Evolutionary conservation across 2,888 invertebrate species (phyloP), one percentile per base, ranked within the genome.

Genomic region (Serrognathus titanus): DNA sequence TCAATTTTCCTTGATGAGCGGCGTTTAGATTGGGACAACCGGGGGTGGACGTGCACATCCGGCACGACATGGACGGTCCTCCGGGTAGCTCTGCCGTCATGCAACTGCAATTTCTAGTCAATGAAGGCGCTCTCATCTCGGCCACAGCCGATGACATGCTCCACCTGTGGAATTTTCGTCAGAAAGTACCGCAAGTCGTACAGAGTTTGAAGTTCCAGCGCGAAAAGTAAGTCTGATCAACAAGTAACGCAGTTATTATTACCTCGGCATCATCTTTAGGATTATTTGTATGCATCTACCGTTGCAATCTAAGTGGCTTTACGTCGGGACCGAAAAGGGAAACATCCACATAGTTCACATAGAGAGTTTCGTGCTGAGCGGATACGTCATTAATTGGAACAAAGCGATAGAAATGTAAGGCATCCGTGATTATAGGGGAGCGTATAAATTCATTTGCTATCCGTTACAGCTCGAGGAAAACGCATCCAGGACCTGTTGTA

Each of bases 361-460:
- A 71, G 97, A 97, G 81, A 89, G 90, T 70, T 99, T 99, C 82
- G 85, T 88, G 72, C 87, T 99, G 71, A 97, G 97, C 74, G 97
- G 97, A 64, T 99, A 99, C 83, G 87, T 97, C 79, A 96, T 99
- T 84, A 97, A 98, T 85, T 99, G 99, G 99, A 99, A 99, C 84
- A 99, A 99, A 83, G 96, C 97, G 72, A 98, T 99, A 79, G 99
- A 98, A 88, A 85, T 97, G 97, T 98, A 82, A 91, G 94, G 91
- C 80, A 39, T 16, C 7, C 24, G 24, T 3, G 5, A 7, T 31
- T 31, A 31, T 3, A 31, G 24, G 20, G 24, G 24, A 7, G 24
- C 6, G 24, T 31, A 31, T 31, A 43, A 43, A 43, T 43, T 16
- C 40, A 4, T 13, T 43, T 7, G 12, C 10, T 11, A 16, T 43